Percentiles rank a stretch among this genome's conserved stretches.
These are phyloP conservation scores for Polymixis flavicincta DNA, from an alignment of 2,888 invertebrate genomes.

Conservation along the genomic window DNA sequence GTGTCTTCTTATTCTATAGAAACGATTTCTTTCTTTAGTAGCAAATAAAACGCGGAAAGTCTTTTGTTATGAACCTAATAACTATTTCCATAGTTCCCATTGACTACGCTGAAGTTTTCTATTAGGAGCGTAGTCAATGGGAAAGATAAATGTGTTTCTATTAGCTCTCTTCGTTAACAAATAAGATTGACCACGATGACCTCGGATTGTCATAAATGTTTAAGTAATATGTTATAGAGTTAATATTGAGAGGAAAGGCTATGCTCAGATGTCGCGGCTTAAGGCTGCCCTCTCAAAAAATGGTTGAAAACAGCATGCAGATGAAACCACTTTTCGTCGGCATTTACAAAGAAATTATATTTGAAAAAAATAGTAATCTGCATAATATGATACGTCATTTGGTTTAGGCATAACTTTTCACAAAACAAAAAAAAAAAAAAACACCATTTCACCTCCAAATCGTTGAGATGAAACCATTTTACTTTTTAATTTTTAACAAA, in stretches of 20 bases:
- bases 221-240: not conserved
- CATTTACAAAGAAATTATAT: too few relatives aligned
- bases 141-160: conserved; percentile 34
- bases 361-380: too few relatives aligned
- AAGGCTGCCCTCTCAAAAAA: too few relatives aligned
- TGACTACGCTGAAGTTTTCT: conserved; percentile 25
- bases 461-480: too few relatives aligned
- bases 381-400: too few relatives aligned
- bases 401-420: too few relatives aligned
- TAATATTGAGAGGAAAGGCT: not conserved
- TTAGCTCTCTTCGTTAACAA: not conserved
- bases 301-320: too few relatives aligned
- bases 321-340: too few relatives aligned
- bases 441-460: too few relatives aligned
- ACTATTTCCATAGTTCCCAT: conserved; percentile 31
- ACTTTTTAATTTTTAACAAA: too few relatives aligned
- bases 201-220: not conserved
- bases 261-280: too few relatives aligned
- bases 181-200: not conserved
- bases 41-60: conserved; percentile 26
- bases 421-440: too few relatives aligned
- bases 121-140: conserved; percentile 22
- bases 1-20: not conserved
- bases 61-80: conserved; percentile 34
- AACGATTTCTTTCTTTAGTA: not conserved